These are phyloP conservation scores for Anagrus nilaparvatae DNA, from an alignment of 1,140 invertebrate genomes.

Conservation along the genomic window DNA sequence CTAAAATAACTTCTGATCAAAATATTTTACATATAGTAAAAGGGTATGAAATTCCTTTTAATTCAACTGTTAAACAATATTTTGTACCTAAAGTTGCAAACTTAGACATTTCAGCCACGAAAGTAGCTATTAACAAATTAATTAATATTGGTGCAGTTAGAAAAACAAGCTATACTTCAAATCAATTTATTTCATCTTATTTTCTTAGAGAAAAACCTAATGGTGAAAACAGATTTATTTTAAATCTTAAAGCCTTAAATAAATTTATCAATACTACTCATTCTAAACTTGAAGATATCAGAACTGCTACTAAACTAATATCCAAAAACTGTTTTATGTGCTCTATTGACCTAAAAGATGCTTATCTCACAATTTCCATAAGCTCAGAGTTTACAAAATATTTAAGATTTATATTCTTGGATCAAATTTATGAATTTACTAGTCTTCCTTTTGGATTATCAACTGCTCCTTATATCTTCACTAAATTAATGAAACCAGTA, in stretches of 20 bases:
- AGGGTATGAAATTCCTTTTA: too few relatives aligned
- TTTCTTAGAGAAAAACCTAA: constrained; percentile 2
- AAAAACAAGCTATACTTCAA: constrained; percentile 15
- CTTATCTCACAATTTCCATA: constrained; percentile 6
- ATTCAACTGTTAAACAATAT: too few relatives aligned
- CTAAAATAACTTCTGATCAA: too few relatives aligned
- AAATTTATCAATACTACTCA: neutral
- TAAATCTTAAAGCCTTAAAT: constrained; percentile 5
- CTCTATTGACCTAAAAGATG: constrained; percentile 9
- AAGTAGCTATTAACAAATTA: constrained; percentile 25
- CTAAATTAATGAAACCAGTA: constrained; percentile 21
- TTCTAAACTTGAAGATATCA: constrained; percentile 1
- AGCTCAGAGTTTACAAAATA: constrained; percentile 16
- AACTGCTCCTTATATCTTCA: constrained; percentile 18
- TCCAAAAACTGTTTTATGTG: constrained; percentile 14
- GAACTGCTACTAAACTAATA: neutral
- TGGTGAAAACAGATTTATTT: neutral
- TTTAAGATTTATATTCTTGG: constrained; percentile 17
- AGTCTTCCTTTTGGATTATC: constrained; percentile 21
- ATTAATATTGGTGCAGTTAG: too few relatives aligned
- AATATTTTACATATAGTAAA: too few relatives aligned
- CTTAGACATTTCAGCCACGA: constrained; percentile 19
- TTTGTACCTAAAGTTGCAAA: constrained; percentile 22
- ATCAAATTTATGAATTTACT: constrained; percentile 17
- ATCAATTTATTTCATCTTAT: neutral